Conservation (phyloP, 2,797 vertebrate genomes). For the Muscicapa striata region DNA sequence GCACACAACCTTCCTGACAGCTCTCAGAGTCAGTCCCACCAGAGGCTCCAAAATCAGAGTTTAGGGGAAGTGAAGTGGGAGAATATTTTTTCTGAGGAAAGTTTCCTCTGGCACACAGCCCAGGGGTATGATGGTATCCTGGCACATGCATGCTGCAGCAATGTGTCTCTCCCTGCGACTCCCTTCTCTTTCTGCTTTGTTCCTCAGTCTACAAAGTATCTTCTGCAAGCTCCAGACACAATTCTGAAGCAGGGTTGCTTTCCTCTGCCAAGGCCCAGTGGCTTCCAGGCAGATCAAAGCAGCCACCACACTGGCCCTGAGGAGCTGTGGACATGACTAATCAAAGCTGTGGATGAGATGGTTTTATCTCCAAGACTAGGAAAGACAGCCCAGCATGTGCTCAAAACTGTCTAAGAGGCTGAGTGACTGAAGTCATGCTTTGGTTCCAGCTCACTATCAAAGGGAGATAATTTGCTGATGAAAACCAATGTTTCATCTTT, state of each 20-base stretch:
- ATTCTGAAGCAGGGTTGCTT: not conserved
- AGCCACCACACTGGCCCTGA: not conserved
- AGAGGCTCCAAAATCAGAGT: not conserved
- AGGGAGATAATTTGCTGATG: not conserved
- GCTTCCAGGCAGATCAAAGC: slow-evolving; percentile 44
- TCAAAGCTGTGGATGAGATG: slow-evolving; percentile 18
- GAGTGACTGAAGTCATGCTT: not conserved
- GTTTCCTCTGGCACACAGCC: not conserved
- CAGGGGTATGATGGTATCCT: not conserved
- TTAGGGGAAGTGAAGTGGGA: not conserved
- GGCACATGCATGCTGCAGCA: not conserved
- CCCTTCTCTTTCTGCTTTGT: not conserved
- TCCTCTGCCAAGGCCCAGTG: slow-evolving; percentile 18
- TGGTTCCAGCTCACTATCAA: not conserved
- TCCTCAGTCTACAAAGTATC: not conserved
- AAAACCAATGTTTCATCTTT: not conserved
- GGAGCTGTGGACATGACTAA: not conserved
- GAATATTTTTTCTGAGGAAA: not conserved
- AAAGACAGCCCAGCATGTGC: not conserved
- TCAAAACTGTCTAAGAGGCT: not conserved
- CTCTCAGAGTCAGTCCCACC: not conserved
- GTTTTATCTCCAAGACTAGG: not conserved
- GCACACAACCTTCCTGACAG: not conserved
- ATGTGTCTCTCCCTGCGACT: not conserved
- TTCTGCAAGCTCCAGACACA: slow-evolving; percentile 12